phyloP scores from a whole-genome alignment of 2,113 vertebrate genomes.

The Rhegmatorhina hoffmannsi region DNA sequence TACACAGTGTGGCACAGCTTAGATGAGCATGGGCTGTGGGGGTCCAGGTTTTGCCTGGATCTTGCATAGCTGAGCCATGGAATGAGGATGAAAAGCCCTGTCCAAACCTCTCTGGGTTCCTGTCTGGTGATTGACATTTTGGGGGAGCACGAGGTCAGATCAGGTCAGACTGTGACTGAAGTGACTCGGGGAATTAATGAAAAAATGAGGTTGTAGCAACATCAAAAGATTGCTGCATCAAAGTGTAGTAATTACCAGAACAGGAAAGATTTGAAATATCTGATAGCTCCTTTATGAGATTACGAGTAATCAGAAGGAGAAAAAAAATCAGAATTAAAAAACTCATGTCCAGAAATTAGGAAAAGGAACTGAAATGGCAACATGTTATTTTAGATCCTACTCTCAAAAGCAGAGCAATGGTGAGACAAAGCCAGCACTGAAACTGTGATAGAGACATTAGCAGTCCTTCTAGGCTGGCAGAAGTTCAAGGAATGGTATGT shows the following conservation, averaged over 20 bases:
- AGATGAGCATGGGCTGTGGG: background rate
- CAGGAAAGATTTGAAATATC: conserved; percentile 41
- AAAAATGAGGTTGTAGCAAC: conserved; percentile 32
- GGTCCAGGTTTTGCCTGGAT: background rate
- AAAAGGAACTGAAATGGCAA: background rate
- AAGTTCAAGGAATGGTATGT: background rate
- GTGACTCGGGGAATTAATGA: background rate
- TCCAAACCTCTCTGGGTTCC: background rate
- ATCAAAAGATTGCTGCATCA: conserved; percentile 60
- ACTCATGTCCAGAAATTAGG: background rate
- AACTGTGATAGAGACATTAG: background rate
- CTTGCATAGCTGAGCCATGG: background rate
- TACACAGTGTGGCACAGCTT: background rate
- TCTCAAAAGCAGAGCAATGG: background rate
- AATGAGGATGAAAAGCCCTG: background rate
- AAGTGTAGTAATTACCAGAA: conserved; percentile 56
- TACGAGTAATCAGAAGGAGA: conserved; percentile 17
- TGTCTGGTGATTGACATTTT: background rate
- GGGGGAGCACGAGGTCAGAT: background rate
- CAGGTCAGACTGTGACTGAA: background rate
- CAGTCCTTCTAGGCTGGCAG: background rate
- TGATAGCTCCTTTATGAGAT: conserved; percentile 45
- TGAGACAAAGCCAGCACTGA: background rate
- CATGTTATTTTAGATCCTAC: background rate
- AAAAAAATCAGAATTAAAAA: background rate